Percentiles rank a stretch among this genome's conserved stretches.
phyloP scores from a whole-genome alignment of 35 echinoderm and acorn worm species.

The Diadema setosum region DNA sequence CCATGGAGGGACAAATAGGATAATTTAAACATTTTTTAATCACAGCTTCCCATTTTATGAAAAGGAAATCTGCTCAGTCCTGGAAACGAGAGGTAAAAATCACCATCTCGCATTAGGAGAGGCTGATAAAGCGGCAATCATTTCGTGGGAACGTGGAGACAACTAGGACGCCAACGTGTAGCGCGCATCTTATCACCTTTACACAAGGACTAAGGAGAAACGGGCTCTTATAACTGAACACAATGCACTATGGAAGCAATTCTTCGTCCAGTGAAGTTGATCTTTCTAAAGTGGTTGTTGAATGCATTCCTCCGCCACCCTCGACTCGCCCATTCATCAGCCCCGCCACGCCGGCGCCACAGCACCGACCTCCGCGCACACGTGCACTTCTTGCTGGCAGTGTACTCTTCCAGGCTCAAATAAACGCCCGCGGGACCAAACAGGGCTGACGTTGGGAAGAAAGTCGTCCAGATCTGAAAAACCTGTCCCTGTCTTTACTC shows the following conservation, averaged over 20 bases:
- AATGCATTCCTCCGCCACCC: background rate
- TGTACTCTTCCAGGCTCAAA: background rate
- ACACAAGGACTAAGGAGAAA: too few relatives aligned
- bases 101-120: too few relatives aligned
- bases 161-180: too few relatives aligned
- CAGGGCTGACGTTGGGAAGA: background rate
- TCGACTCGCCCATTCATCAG: background rate
- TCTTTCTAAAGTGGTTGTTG: conserved; percentile 14
- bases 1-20: too few relatives aligned
- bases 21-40: too few relatives aligned
- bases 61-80: too few relatives aligned
- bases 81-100: too few relatives aligned
- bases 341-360: background rate
- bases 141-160: too few relatives aligned
- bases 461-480: background rate
- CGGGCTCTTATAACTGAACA: too few relatives aligned
- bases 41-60: too few relatives aligned
- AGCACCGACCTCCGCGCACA: background rate
- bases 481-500: background rate
- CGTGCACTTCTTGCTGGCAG: background rate
- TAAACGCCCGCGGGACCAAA: conserved; percentile 16
- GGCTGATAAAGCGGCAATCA: too few relatives aligned
- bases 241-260: background rate
- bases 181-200: too few relatives aligned
- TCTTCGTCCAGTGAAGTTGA: conserved; percentile 17